These are phyloP conservation scores for Drosophila mulleri DNA, from an alignment of 2,888 invertebrate genomes.

Conservation along the genomic window DNA sequence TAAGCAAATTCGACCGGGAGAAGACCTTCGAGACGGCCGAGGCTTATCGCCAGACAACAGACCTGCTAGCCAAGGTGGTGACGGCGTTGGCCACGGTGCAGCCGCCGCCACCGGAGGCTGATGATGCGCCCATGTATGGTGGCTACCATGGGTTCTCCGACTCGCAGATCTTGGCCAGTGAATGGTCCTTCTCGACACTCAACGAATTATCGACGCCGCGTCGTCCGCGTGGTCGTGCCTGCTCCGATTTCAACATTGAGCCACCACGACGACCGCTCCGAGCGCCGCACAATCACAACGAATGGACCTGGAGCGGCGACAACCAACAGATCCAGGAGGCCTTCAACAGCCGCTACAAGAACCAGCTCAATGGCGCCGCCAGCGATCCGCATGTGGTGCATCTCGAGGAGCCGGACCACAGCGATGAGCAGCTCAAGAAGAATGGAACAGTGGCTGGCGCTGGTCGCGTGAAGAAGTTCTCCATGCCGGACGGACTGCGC, in stretches of 20 bases:
- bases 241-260: constrained; percentile 86
- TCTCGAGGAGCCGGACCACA: constrained; percentile 59
- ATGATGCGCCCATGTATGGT: constrained; percentile 82
- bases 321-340: constrained; percentile 85
- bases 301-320: constrained; percentile 85
- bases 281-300: constrained; percentile 78
- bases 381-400: constrained; percentile 74
- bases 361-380: constrained; percentile 61
- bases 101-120: constrained; percentile 85
- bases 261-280: constrained; percentile 64
- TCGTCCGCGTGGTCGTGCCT: constrained; percentile 87
- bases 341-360: constrained; percentile 81
- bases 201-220: constrained; percentile 78
- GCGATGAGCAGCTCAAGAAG: constrained; percentile 66
- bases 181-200: constrained; percentile 86
- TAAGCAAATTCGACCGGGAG: constrained; percentile 91
- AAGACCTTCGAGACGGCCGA: constrained; percentile 89
- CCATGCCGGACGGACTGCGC: constrained; percentile 83
- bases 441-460: constrained; percentile 9
- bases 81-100: constrained; percentile 89
- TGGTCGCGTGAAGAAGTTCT: constrained; percentile 81
- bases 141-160: constrained; percentile 90
- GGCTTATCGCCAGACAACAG: constrained; percentile 90
- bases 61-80: constrained; percentile 91
- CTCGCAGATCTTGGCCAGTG: constrained; percentile 90